Base-by-base conservation (phyloP, 2,888 invertebrate genomes). In the Spisula solida region DNA sequence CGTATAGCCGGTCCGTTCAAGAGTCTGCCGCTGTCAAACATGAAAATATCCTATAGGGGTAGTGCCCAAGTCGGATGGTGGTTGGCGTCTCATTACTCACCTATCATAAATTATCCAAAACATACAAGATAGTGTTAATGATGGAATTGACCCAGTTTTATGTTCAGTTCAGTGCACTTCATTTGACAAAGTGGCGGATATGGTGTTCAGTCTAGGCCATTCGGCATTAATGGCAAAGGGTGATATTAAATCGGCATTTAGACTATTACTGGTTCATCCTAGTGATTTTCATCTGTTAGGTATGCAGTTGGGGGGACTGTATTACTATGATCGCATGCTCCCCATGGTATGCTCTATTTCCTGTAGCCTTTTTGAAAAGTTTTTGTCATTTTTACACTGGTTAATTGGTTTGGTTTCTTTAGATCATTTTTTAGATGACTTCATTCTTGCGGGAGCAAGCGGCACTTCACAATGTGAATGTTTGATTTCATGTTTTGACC, bases 71-170 rank as follows among this genome's bases (percentile, higher is more conserved):
- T 83, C 86, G 51, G 20, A 47, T 25, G 85, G 83, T 6, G 84
- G 83, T 60, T 90, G 51, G 81, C 75, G 88, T 8, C 18, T 92
- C 8, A 92, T 92, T 18, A 85, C 86, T n/a, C 90, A 90, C 70
- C 51, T 92, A 0, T 90, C n/a, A n/a, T n/a, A n/a, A n/a, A 88
- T 4, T 87, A 89, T 55, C 89, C 90, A 1, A 12, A 1, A 6
- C 88, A 87, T 0, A 6, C 29, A 1, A n/a, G n/a, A n/a, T n/a
- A 87, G 87, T 79, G 31, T 92, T 0, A 92, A 92, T 79, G 90
- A 90, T 70, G 88, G 82, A 47, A 90, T 90, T 18, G 87, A 87
- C 31, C 5, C 56, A 31, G 0, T 6, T 0, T 48, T 81, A 0
- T 14, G 25, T 25, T 82, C 80, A 12, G 86, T 89, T 29, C 25